A percentile compares a stretch with the other conserved stretches of the same genome.
phyloP scores from a whole-genome alignment of 2,888 invertebrate species.

The Patella ulyssiponensis region DNA sequence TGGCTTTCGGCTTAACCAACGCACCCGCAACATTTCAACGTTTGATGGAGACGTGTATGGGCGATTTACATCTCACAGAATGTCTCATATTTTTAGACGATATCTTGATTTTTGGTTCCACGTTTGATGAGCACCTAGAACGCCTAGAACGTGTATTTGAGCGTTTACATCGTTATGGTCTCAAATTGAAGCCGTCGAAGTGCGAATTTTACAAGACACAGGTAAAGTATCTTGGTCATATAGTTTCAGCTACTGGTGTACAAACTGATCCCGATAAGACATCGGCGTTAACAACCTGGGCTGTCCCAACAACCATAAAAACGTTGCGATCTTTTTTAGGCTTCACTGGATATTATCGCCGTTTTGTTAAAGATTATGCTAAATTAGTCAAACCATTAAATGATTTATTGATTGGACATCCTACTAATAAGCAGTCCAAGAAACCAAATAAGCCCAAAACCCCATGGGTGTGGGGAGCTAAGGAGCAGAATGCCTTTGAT shows the following conservation, averaged over 20 bases:
- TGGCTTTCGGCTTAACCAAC: slow-evolving; percentile 38
- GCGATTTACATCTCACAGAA: slow-evolving; percentile 33
- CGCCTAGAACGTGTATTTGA: slow-evolving; percentile 31
- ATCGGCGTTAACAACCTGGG: slow-evolving; percentile 20
- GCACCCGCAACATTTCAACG: slow-evolving; percentile 35
- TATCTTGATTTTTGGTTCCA: slow-evolving; percentile 37
- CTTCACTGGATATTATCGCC: slow-evolving; percentile 29
- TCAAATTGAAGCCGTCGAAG: slow-evolving; percentile 35
- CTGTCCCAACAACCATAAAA: slow-evolving; percentile 22
- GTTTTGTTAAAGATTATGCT: slow-evolving; percentile 34
- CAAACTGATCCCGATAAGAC: slow-evolving; percentile 12
- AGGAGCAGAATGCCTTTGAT: too few relatives aligned
- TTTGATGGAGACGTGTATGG: slow-evolving; percentile 35
- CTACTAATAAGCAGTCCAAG: slow-evolving; percentile 16
- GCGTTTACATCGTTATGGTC: slow-evolving; percentile 20
- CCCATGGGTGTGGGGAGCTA: too few relatives aligned
- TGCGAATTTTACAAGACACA: slow-evolving; percentile 24
- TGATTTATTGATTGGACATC: slow-evolving; percentile 24
- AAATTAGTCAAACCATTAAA: slow-evolving; percentile 34
- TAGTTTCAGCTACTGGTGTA: slow-evolving; percentile 20
- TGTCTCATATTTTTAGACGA: slow-evolving; percentile 42
- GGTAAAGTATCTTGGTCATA: slow-evolving; percentile 38
- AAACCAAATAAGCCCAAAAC: too few relatives aligned
- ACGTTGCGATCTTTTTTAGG: slow-evolving; percentile 17
- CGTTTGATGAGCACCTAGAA: slow-evolving; percentile 33